These are phyloP conservation scores for Ficedula albicollis DNA, from an alignment of 2,797 vertebrate species.

Conservation along the genomic window DNA sequence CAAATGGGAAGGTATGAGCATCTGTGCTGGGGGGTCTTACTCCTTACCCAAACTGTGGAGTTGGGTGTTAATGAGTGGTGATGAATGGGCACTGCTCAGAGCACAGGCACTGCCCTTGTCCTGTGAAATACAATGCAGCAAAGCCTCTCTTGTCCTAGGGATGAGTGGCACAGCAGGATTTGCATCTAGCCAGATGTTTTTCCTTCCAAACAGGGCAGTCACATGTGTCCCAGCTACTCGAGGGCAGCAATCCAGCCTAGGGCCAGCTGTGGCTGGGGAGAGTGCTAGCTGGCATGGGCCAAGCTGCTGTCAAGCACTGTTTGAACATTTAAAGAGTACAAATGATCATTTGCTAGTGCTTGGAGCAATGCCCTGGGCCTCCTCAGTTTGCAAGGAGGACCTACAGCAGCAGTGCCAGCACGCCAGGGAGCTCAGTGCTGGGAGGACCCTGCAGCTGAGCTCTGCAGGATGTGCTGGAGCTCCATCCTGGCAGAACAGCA, in stretches of 20 bases:
- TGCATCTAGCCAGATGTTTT: neutral
- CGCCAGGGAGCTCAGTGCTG: neutral
- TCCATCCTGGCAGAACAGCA: neutral
- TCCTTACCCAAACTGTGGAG: neutral
- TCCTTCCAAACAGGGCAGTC: neutral
- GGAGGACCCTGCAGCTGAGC: neutral
- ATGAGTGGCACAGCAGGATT: neutral
- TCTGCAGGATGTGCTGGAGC: neutral
- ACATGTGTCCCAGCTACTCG: accelerated
- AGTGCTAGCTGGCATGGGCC: neutral
- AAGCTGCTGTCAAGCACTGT: neutral
- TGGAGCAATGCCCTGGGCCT: neutral
- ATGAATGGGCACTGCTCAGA: neutral
- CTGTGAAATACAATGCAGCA: neutral
- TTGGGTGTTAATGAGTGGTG: neutral
- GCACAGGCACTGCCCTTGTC: neutral
- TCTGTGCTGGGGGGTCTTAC: neutral
- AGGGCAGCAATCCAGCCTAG: neutral
- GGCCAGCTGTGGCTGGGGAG: neutral
- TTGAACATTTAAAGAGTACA: conserved; percentile 1
- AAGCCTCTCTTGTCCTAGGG: neutral
- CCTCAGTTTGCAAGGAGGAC: neutral
- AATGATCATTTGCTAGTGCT: neutral
- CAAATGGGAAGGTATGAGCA: neutral
- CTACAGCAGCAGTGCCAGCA: neutral